Evolutionary conservation across 2,888 invertebrate genomes (phyloP).

Genomic region (Rhodophaea formosa): DNA sequence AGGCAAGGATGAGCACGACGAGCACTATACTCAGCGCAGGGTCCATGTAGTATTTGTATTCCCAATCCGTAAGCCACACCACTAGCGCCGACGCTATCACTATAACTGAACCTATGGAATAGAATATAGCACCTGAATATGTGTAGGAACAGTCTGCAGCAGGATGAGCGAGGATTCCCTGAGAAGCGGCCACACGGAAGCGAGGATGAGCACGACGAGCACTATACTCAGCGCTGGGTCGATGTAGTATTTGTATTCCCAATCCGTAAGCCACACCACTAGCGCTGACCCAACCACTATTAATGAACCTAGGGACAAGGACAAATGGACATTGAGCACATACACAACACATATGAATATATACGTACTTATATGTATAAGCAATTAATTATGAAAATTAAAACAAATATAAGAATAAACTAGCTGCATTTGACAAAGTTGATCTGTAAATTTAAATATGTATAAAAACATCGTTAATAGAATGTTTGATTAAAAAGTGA

Average conservation of each 20-base stretch:
- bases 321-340: background rate
- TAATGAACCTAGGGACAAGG: slow-evolving; percentile 83
- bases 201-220: slow-evolving; percentile 91
- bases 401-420: no score
- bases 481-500: no score
- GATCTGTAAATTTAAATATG: no score
- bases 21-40: slow-evolving; percentile 95
- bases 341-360: background rate
- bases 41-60: slow-evolving; percentile 93
- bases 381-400: no score
- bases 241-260: slow-evolving; percentile 91
- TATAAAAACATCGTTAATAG: no score
- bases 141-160: slow-evolving; percentile 98
- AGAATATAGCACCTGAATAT: slow-evolving; percentile 86
- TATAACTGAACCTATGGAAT: slow-evolving; percentile 33
- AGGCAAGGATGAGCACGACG: slow-evolving; percentile 91
- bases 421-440: no score
- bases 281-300: slow-evolving; percentile 94
- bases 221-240: slow-evolving; percentile 97
- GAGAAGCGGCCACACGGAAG: slow-evolving; percentile 95
- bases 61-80: slow-evolving; percentile 91
- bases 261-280: slow-evolving; percentile 89
- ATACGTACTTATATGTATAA: background rate
- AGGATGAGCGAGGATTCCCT: slow-evolving; percentile 97
- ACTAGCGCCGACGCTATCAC: slow-evolving; percentile 88